Evolutionary conservation across 2,113 vertebrate genomes (phyloP).

Genomic region (Heterochromis multidens): DNA sequence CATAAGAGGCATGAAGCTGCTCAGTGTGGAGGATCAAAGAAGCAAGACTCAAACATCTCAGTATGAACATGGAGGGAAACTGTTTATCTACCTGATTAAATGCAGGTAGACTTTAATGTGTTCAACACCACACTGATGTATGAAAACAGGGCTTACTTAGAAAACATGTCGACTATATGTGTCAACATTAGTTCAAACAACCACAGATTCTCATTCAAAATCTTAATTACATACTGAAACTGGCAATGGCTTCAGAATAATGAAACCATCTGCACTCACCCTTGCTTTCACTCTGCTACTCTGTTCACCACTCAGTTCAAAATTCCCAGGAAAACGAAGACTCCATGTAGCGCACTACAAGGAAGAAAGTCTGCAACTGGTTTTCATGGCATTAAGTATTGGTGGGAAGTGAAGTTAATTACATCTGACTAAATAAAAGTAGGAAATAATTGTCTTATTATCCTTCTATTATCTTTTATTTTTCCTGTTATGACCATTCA

Average conservation of each 20-base stretch:
- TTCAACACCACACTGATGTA: neutral
- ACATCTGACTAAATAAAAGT: no score
- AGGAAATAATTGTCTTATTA: no score
- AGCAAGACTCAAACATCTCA: neutral
- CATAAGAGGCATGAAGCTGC: accelerated
- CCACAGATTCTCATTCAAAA: accelerated
- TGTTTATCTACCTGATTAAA: neutral
- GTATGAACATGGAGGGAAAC: accelerated
- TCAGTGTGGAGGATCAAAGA: neutral
- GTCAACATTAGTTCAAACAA: neutral
- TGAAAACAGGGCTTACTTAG: neutral
- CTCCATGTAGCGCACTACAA: neutral
- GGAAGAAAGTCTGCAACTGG: neutral
- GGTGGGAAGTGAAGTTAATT: no score
- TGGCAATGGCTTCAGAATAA: neutral
- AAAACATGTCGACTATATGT: accelerated
- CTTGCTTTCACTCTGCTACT: neutral
- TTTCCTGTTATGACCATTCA: no score
- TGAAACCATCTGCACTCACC: neutral
- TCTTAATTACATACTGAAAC: neutral
- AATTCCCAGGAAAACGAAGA: neutral
- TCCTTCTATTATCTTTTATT: no score
- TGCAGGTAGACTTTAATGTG: neutral
- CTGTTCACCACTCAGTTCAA: neutral
- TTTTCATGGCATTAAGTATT: neutral